Percentiles rank a stretch among this genome's conserved stretches.
These are phyloP conservation scores for Lycocorax pyrrhopterus DNA, from an alignment of 2,113 vertebrate species.

Conservation along the genomic window DNA sequence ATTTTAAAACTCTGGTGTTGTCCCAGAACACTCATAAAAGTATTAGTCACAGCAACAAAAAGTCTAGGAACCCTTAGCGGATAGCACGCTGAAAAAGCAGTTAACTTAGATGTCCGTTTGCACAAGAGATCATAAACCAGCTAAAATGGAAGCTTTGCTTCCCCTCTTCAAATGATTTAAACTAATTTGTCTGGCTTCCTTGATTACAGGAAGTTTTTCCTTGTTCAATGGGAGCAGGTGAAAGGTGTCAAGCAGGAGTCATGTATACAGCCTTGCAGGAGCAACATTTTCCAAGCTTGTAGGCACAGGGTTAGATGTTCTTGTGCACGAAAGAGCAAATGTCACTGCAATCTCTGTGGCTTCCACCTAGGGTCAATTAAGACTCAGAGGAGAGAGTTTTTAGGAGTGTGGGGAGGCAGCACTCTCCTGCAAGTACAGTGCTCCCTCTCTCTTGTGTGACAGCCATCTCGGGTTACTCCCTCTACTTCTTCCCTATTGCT, in stretches of 20 bases:
- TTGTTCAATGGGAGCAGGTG: not conserved
- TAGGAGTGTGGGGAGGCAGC: not conserved
- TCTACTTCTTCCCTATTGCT: not conserved
- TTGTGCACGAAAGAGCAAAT: not conserved
- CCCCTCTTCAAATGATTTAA: not conserved
- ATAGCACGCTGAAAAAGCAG: not conserved
- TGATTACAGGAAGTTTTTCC: not conserved
- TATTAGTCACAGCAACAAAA: not conserved
- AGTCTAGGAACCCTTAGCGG: not conserved
- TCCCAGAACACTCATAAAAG: constrained; percentile 17
- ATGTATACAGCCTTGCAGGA: not conserved
- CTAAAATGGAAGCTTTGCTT: not conserved
- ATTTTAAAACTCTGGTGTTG: not conserved
- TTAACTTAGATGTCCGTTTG: not conserved
- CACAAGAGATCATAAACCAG: not conserved
- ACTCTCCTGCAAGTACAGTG: rapidly evolving
- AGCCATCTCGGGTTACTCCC: not conserved
- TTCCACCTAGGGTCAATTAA: not conserved
- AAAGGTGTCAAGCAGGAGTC: not conserved
- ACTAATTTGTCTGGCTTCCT: not conserved
- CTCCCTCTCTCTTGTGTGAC: not conserved
- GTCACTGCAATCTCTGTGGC: not conserved
- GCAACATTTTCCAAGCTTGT: not conserved
- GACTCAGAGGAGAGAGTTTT: not conserved
- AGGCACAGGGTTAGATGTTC: not conserved